Evolutionary conservation across 2,888 invertebrate species (phyloP), one percentile per base, ranked within the genome.

Genomic region (Rhamnusium bicolor): DNA sequence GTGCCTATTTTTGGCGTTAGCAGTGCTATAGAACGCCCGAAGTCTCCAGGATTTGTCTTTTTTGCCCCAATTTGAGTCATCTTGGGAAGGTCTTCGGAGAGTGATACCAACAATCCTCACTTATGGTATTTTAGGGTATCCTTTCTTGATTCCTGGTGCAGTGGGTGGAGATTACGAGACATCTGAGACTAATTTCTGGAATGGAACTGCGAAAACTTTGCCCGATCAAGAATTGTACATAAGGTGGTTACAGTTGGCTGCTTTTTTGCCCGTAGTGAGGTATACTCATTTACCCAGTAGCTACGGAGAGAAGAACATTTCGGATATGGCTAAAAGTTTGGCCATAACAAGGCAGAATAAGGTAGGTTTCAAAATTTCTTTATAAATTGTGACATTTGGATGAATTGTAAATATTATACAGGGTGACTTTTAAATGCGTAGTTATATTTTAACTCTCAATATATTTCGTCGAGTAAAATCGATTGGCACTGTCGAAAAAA

Each of bases 121-220:
- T 0, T 94, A 98, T 79, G 97, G 98, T 0, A 92, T 98, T 19
- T 93, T 96, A 62, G 98, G 98, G 0, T 98, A 95, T 87, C 97
- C 97, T 0, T 98, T 98, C 82, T 91, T 98, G 53, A 93, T 98
- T 90, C 96, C 98, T 0, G 98, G 98, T 0, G 95, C 97, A 3
- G 96, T 98, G 0, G 98, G 98, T 0, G 98, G 97, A 0, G 96
- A 97, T 82, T 94, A 94, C 51, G 91, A 92, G 61, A 89, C 93
- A 75, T 91, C 92, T 1, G 77, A 81, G 12, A 90, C 82, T 83
- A 91, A 71, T 86, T 91, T 88, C 83, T 10, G 76, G 84, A 86
- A 76, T 89, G 83, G 86, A 89, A 75, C 89, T 89, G 61, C 90
- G 86, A 69, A 89, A 86, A 69, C 88, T 14, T 85, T 95, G 47